Conservation (phyloP, 2,797 vertebrate genomes). For the Emydoidea blandingii region DNA sequence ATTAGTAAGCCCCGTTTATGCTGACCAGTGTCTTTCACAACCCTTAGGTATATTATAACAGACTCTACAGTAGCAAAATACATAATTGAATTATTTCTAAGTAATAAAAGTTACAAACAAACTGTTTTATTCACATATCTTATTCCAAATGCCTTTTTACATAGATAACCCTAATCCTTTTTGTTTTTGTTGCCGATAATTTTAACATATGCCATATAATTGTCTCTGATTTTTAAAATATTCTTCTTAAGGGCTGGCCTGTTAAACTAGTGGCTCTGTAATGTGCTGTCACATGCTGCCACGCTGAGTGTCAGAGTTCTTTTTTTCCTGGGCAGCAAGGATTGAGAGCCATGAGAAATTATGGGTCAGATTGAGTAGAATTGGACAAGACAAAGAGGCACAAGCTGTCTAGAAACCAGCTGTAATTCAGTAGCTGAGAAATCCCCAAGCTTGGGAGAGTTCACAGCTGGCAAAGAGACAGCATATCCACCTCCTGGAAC, state of each 20-base stretch:
- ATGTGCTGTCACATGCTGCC: neutral
- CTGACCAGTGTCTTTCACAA: neutral
- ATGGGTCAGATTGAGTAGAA: neutral
- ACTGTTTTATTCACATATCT: neutral
- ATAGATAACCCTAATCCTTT: neutral
- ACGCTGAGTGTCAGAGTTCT: neutral
- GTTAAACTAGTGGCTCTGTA: neutral
- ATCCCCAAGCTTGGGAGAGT: neutral
- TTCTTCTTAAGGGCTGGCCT: neutral
- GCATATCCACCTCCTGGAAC: neutral
- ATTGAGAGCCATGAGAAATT: neutral
- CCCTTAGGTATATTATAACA: neutral
- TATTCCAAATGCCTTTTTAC: neutral
- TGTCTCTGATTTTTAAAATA: neutral
- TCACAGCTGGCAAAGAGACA: neutral
- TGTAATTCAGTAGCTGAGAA: neutral
- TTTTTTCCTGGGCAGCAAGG: neutral
- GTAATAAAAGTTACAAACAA: neutral
- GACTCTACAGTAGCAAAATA: neutral
- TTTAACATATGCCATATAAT: neutral
- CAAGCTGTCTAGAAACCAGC: neutral
- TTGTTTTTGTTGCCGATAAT: neutral
- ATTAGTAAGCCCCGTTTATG: neutral
- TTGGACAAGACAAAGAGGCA: neutral
- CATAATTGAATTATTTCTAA: neutral